Conservation (phyloP, 1,140 invertebrate genomes). For the Mactra quadrangularis region DNA sequence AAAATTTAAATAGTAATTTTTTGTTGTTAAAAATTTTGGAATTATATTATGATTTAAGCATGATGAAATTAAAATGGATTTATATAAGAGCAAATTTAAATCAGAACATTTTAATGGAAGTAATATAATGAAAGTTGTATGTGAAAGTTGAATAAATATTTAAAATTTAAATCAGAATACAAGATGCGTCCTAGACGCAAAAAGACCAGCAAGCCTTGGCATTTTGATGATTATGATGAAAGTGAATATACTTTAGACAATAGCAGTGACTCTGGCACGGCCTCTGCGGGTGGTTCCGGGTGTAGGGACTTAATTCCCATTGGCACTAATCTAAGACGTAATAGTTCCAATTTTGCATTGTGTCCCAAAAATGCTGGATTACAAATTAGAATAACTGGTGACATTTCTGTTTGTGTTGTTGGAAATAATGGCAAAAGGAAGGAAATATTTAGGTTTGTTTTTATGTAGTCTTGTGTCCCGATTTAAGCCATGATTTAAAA, state of each 20-base stretch:
- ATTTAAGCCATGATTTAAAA: not conserved
- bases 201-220: constrained; percentile 42
- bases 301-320: not conserved
- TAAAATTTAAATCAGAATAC: not conserved
- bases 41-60: too few species aligned
- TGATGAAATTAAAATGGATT: too few species aligned
- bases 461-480: not conserved
- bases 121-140: too few species aligned
- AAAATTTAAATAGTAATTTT: too few species aligned
- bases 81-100: too few species aligned
- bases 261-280: constrained; percentile 28
- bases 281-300: constrained; percentile 10
- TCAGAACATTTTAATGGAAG: too few species aligned
- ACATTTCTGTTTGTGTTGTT: constrained; percentile 57
- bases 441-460: constrained; percentile 58
- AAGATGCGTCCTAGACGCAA: constrained; percentile 48
- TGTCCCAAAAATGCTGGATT: constrained; percentile 56
- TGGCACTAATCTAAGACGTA: not conserved
- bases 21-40: too few species aligned
- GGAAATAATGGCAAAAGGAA: constrained; percentile 49
- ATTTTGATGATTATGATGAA: constrained; percentile 63
- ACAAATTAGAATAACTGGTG: constrained; percentile 55
- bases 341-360: constrained; percentile 6
- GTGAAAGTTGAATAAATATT: too few species aligned
- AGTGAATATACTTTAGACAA: constrained; percentile 54